phyloP scores from a whole-genome alignment of 2,113 vertebrate species.

The Trichechus manatus region DNA sequence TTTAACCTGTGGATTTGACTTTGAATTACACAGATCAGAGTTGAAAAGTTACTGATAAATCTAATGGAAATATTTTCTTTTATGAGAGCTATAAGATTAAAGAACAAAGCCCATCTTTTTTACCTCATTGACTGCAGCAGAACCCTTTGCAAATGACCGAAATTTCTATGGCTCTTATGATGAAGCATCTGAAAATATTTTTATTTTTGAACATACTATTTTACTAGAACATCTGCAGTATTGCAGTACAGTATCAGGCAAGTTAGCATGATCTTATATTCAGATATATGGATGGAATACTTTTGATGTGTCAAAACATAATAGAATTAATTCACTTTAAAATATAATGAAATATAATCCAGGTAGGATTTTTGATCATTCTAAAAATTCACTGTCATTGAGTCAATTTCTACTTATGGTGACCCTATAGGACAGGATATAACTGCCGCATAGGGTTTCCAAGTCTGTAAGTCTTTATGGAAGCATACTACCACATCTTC shows the following conservation, averaged over 20 bases:
- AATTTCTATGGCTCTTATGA: background rate
- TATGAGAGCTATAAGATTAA: background rate
- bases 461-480: too few species aligned
- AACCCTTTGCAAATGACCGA: conserved; percentile 28
- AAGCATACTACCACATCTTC: too few species aligned
- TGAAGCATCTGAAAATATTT: background rate
- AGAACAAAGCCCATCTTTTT: background rate
- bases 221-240: background rate
- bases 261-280: conserved; percentile 21
- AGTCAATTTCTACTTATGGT: too few species aligned
- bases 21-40: background rate
- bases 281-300: background rate
- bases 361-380: background rate
- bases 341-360: conserved; percentile 33
- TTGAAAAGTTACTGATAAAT: background rate
- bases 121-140: background rate
- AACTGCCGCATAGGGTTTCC: too few species aligned
- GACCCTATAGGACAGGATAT: too few species aligned
- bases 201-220: background rate
- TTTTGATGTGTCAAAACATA: conserved; percentile 39
- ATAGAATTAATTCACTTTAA: conserved; percentile 47
- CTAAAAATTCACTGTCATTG: too few species aligned
- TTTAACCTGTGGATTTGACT: background rate
- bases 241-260: background rate
- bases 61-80: conserved; percentile 10